phyloP scores from a whole-genome alignment of 1,140 invertebrate species.

The Bombus superbus region DNA sequence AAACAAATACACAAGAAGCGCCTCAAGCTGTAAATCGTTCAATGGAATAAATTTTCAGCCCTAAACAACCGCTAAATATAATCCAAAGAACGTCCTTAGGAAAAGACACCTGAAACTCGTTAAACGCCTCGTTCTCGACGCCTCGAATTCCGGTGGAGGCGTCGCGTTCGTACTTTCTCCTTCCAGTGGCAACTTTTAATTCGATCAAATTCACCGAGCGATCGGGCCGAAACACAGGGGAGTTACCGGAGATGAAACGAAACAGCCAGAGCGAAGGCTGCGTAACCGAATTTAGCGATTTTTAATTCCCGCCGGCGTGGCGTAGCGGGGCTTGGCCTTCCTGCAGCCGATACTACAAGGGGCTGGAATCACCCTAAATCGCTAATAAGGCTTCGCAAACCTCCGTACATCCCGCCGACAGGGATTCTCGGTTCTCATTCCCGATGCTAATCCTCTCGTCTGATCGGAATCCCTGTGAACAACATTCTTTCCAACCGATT shows the following conservation, averaged over 20 bases:
- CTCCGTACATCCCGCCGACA: slow-evolving; percentile 77
- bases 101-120: background rate
- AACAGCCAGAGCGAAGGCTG: slow-evolving; percentile 55
- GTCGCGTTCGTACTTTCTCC: background rate
- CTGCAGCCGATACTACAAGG: slow-evolving; percentile 68
- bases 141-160: background rate
- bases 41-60: no score
- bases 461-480: slow-evolving; percentile 25
- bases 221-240: slow-evolving; percentile 54
- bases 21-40: no score
- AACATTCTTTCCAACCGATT: background rate
- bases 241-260: slow-evolving; percentile 58
- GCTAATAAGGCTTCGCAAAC: slow-evolving; percentile 79
- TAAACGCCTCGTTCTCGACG: background rate
- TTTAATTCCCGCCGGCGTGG: slow-evolving; percentile 76
- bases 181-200: slow-evolving; percentile 62
- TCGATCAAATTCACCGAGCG: slow-evolving; percentile 56
- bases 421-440: slow-evolving; percentile 77
- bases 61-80: no score
- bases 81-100: background rate
- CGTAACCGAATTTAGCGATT: slow-evolving; percentile 80
- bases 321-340: slow-evolving; percentile 33
- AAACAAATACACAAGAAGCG: no score
- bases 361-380: slow-evolving; percentile 74
- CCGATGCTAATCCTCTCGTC: slow-evolving; percentile 54